Evolutionary conservation across 2,797 vertebrate genomes (phyloP), one percentile per base, ranked within the genome.

Genomic region (Pelochelys cantorii): DNA sequence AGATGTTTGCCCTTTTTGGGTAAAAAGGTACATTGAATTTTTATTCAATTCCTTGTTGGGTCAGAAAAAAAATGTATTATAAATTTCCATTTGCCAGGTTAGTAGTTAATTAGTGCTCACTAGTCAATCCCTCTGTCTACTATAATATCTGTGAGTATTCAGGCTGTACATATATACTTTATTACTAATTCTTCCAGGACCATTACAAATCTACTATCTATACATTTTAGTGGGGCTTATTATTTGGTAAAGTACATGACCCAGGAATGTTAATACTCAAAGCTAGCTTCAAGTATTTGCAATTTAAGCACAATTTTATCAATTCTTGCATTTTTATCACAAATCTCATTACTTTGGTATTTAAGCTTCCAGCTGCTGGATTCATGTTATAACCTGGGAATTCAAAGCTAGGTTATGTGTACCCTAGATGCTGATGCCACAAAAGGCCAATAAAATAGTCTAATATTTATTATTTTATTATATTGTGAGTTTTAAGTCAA

Each of bases 71-170:
- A 65, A 65, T 65, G 5, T n/a, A n/a, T 65, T n/a, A n/a, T 4
- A 65, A 65, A 65, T 15, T n/a, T 65, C 15, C 78, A 56, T 54
- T 89, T 87, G 52, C 37, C 65, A 89, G 83, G 79, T 54, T 80
- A 80, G 42, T 93, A 89, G 79, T 65, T 89, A 52, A 20, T 92
- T 91, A 65, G 37, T 15, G 87, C 92, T 87, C 56, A 18, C 0
- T 4, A 23, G 4, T 85, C 88, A 77, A 65, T 74, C 5, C 79
- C 1, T 90, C 54, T 93, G 17, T 92, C 22, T 20, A 37, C 23
- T 42, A 37, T 13, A 42, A 74, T 74, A 42, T 74, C 34, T 74
- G 20, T 23, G 37, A 74, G 11, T 74, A 74, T 42, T 42, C 23
- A 42, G 71, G 11, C 18, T 23, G 11, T 12, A 74, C 23, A 14